Evolutionary conservation across 2,797 vertebrate genomes (phyloP).

Genomic region (Tiaroga cobitis): DNA sequence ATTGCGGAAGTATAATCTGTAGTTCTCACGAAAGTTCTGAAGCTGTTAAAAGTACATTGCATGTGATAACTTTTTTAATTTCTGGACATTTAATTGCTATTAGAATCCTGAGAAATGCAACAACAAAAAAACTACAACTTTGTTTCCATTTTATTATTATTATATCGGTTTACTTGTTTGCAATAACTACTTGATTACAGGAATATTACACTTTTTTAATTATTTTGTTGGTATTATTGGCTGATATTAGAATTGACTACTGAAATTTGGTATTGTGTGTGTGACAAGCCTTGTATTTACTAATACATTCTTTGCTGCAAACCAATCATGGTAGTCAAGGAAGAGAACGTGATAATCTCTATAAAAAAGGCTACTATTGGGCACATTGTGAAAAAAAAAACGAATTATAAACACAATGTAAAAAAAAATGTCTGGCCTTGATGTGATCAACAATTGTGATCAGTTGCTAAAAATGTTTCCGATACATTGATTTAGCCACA

Average conservation of each 20-base stretch:
- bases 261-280: not conserved
- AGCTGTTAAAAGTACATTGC: not conserved
- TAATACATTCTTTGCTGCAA: not conserved
- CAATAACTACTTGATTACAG: not conserved
- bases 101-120: not conserved
- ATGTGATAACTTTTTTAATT: not conserved
- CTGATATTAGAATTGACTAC: not conserved
- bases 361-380: slow-evolving; percentile 1
- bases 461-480: not conserved
- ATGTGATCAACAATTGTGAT: not conserved
- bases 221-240: not conserved
- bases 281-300: not conserved
- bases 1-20: no score
- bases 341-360: not conserved
- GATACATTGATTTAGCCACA: no score
- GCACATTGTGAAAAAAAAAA: not conserved
- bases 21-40: no score
- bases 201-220: not conserved
- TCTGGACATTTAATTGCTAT: not conserved
- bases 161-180: not conserved
- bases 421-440: no score
- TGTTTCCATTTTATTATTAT: not conserved
- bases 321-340: not conserved
- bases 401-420: not conserved
- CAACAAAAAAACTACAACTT: not conserved